Evolutionary conservation across 2,797 vertebrate genomes (phyloP).

Genomic region (Eulemur mongoz): DNA sequence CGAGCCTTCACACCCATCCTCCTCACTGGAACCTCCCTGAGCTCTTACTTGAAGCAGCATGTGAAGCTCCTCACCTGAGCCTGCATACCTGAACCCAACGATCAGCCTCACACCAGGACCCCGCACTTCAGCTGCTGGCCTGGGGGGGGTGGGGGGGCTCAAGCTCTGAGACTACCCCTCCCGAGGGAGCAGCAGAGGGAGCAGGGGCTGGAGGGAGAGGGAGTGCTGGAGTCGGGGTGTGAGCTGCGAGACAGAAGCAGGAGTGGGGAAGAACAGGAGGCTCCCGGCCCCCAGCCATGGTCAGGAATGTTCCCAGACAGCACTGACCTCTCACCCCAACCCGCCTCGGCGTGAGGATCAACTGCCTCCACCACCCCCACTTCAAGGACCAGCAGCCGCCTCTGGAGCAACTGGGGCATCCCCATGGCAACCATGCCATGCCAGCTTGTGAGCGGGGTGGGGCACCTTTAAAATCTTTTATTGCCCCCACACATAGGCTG

Average conservation of each 20-base stretch:
- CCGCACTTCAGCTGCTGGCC: background rate
- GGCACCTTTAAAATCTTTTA: constrained; percentile 46
- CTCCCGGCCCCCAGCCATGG: background rate
- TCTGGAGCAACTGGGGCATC: constrained; percentile 62
- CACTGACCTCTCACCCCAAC: constrained; percentile 67
- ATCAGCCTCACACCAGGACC: background rate
- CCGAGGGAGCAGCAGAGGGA: background rate
- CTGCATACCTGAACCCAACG: background rate
- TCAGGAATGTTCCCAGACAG: constrained; percentile 64
- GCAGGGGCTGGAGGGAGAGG: background rate
- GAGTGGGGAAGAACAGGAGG: background rate
- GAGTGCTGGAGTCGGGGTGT: background rate
- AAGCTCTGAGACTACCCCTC: background rate
- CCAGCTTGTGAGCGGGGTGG: background rate
- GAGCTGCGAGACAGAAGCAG: background rate
- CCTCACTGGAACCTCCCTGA: background rate
- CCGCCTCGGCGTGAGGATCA: background rate
- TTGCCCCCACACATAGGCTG: background rate
- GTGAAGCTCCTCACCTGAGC: background rate
- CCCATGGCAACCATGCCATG: constrained; percentile 55
- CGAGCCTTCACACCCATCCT: background rate
- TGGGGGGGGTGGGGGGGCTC: background rate
- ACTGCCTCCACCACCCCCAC: background rate
- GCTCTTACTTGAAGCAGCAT: background rate
- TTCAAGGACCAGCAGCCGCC: constrained; percentile 45